Evolutionary conservation across 2,797 vertebrate species (phyloP).

Genomic region (Argentina silus): DNA sequence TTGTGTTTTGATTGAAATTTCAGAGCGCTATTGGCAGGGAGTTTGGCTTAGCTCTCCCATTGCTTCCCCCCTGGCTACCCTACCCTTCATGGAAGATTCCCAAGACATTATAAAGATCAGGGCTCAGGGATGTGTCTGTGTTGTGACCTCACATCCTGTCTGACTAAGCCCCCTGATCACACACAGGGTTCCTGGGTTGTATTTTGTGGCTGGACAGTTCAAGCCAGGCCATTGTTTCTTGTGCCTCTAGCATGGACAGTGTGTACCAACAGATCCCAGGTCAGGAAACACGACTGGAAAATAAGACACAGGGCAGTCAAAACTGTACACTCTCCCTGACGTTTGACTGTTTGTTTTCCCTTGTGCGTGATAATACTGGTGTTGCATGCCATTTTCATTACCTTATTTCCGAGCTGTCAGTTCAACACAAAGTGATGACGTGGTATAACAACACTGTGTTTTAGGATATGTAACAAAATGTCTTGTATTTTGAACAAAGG

Average conservation of each 20-base stretch:
- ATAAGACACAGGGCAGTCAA: not conserved
- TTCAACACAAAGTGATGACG: not conserved
- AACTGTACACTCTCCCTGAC: not conserved
- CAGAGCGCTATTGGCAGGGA: not conserved
- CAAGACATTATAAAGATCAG: not conserved
- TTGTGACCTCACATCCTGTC: slow-evolving; percentile 7
- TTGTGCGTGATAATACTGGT: no score
- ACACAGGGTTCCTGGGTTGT: slow-evolving; percentile 6
- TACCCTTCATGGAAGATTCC: not conserved
- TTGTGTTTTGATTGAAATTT: not conserved
- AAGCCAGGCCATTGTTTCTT: slow-evolving; percentile 4
- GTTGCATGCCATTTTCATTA: not conserved
- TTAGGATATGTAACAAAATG: not conserved
- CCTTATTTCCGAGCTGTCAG: not conserved
- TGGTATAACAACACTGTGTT: not conserved
- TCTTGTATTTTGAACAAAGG: not conserved
- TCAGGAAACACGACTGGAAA: slow-evolving; percentile 7
- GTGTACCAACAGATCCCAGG: slow-evolving; percentile 14
- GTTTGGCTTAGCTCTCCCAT: not conserved
- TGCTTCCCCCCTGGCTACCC: not conserved
- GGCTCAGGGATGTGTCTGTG: slow-evolving; percentile 3
- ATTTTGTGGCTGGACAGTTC: not conserved
- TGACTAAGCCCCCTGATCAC: not conserved
- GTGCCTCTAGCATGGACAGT: not conserved
- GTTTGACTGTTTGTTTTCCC: not conserved